These are phyloP conservation scores for Dendrophyllia cribrosa DNA, from an alignment of 64 coral and sea anemone genomes.

Conservation along the genomic window DNA sequence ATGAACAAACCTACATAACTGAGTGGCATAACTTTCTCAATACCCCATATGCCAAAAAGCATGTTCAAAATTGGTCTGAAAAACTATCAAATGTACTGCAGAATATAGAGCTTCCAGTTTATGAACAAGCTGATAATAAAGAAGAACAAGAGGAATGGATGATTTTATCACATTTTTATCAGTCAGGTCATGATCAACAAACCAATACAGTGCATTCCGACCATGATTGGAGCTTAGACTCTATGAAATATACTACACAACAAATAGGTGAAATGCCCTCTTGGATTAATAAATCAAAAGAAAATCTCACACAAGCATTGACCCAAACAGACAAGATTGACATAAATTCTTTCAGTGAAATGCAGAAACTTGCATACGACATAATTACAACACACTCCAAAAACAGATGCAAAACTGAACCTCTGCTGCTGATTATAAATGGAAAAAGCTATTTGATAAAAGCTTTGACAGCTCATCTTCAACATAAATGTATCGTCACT, in stretches of 20 bases:
- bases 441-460: slow-evolving; percentile 12
- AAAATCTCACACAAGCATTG: slow-evolving; percentile 2
- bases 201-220: background rate
- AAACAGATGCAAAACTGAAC: background rate
- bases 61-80: background rate
- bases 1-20: background rate
- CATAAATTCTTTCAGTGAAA: slow-evolving; percentile 5
- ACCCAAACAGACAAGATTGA: background rate
- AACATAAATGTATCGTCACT: slow-evolving; percentile 28
- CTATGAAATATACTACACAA: background rate
- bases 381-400: slow-evolving; percentile 33
- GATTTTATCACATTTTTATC: background rate
- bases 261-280: slow-evolving; percentile 30
- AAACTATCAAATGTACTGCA: background rate
- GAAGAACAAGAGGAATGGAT: slow-evolving; percentile 4
- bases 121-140: background rate
- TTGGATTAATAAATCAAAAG: slow-evolving; percentile 10
- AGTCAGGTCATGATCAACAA: background rate
- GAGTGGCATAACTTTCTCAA: background rate
- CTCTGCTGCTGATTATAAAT: slow-evolving; percentile 18
- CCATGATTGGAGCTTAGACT: background rate
- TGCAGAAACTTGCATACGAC: slow-evolving; percentile 41
- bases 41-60: background rate
- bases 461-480: slow-evolving; percentile 24
- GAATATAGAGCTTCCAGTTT: background rate